These are phyloP conservation scores for Myopa tessellatipennis DNA, from an alignment of 2,888 invertebrate species.

Conservation along the genomic window DNA sequence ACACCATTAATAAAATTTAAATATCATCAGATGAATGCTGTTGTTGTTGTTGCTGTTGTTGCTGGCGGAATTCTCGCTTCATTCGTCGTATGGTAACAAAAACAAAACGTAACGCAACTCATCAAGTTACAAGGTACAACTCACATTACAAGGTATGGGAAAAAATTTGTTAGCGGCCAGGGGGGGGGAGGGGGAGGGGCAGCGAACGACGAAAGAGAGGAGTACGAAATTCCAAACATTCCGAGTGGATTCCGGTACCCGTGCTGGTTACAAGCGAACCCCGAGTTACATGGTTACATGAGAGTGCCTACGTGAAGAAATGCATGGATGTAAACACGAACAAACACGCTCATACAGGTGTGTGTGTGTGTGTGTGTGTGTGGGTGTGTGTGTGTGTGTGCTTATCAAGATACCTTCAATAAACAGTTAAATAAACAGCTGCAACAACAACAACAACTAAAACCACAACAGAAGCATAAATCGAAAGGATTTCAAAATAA, in stretches of 20 bases:
- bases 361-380: too few species aligned
- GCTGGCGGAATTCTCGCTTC: too few species aligned
- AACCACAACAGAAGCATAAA: neutral
- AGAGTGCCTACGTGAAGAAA: conserved; percentile 7
- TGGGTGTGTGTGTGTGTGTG: too few species aligned
- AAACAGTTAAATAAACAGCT: conserved; percentile 23
- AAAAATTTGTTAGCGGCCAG: too few species aligned
- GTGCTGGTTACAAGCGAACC: neutral
- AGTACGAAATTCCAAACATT: conserved; percentile 32
- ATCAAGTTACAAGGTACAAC: too few species aligned
- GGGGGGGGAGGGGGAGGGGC: too few species aligned
- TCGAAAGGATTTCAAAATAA: neutral
- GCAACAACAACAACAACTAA: neutral
- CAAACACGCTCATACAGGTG: too few species aligned
- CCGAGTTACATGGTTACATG: neutral
- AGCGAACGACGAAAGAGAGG: neutral
- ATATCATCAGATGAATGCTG: too few species aligned
- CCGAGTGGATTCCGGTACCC: conserved; percentile 5
- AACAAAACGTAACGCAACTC: neutral
- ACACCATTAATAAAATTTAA: too few species aligned
- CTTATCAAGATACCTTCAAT: neutral
- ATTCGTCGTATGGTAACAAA: neutral
- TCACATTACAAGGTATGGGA: neutral
- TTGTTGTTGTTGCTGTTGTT: too few species aligned
- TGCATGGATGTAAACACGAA: too few species aligned